Conservation (phyloP, 2,888 invertebrate genomes). For the Acanthococcus lagerstroemiae region DNA sequence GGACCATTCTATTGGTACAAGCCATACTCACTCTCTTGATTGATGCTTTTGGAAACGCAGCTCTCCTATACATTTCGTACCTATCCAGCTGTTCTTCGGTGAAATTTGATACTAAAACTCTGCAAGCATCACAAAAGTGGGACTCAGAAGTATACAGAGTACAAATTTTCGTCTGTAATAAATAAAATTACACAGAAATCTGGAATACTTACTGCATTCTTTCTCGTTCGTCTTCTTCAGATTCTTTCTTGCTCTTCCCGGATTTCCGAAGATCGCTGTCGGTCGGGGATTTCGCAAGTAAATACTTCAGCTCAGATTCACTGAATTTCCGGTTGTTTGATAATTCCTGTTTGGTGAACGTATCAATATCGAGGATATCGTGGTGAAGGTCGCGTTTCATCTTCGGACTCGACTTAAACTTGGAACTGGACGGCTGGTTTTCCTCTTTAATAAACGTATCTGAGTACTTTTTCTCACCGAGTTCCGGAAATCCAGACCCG, state of each 20-base stretch:
- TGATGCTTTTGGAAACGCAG: conserved; percentile 95
- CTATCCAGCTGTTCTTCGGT: conserved; percentile 95
- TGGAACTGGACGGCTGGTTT: not conserved
- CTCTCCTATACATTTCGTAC: conserved; percentile 95
- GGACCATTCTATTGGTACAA: not conserved
- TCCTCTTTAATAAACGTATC: not conserved
- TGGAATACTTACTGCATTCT: conserved; percentile 77
- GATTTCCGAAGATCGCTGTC: conserved; percentile 53
- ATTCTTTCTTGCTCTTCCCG: conserved; percentile 59
- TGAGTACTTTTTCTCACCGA: conserved; percentile 7
- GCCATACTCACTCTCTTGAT: conserved; percentile 64
- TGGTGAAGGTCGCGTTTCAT: not conserved
- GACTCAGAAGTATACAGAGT: conserved; percentile 27
- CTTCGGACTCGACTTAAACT: too few species aligned
- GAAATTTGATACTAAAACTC: conserved; percentile 95
- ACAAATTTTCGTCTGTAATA: not conserved
- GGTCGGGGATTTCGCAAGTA: conserved; percentile 38
- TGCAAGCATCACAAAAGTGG: too few species aligned
- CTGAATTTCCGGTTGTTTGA: too few species aligned
- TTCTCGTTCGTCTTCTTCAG: conserved; percentile 88
- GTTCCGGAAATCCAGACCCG: not conserved
- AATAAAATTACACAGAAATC: conserved; percentile 21
- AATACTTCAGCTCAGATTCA: conserved; percentile 11
- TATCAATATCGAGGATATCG: not conserved
- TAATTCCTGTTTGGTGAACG: too few species aligned